Evolutionary conservation across 2,113 vertebrate genomes (phyloP).

Genomic region (Antennarius striatus): DNA sequence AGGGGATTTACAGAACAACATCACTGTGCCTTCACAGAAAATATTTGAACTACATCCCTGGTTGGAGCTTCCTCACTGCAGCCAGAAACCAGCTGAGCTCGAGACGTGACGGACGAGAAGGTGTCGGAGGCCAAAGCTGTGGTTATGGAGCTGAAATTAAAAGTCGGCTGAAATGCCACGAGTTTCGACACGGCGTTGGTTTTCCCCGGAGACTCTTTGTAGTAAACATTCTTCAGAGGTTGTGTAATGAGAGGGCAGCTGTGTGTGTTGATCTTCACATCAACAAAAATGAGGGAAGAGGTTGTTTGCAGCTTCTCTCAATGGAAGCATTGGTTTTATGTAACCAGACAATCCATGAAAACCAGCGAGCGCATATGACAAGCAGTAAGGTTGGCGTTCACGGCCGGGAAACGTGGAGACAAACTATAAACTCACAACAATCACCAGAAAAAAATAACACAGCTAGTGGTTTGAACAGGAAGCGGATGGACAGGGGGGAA

Average conservation of each 20-base stretch:
- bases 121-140: constrained; percentile 43
- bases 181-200: constrained; percentile 34
- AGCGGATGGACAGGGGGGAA: constrained; percentile 6
- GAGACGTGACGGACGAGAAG: constrained; percentile 40
- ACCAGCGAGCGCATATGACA: background rate
- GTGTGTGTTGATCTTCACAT: constrained; percentile 27
- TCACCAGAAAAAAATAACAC: background rate
- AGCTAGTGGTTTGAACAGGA: constrained; percentile 23
- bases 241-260: constrained; percentile 69
- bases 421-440: background rate
- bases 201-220: constrained; percentile 25
- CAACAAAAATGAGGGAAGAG: background rate
- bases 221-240: constrained; percentile 68
- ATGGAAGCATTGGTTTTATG: constrained; percentile 42
- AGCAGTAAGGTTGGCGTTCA: background rate
- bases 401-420: constrained; percentile 19
- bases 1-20: background rate
- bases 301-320: constrained; percentile 14
- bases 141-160: constrained; percentile 52
- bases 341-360: constrained; percentile 11
- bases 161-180: constrained; percentile 30
- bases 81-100: constrained; percentile 3
- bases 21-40: background rate
- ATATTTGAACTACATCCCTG: constrained; percentile 27
- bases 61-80: background rate